Evolutionary conservation across 2,113 vertebrate species (phyloP).

Genomic region (Pachycephala philippinensis): DNA sequence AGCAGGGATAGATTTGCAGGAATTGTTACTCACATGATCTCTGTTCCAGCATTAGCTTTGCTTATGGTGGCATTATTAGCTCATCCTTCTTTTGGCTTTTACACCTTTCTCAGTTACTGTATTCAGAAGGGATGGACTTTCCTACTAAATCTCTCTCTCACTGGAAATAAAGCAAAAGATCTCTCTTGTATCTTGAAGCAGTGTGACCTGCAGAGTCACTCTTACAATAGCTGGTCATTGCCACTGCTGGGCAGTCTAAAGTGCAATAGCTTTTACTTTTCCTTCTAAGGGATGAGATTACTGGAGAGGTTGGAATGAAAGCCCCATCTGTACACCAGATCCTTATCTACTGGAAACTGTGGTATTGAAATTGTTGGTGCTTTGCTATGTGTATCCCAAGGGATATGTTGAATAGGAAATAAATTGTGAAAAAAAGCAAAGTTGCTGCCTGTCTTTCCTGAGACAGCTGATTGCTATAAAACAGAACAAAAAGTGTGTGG

Average conservation of each 20-base stretch:
- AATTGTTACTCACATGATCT: fast-evolving
- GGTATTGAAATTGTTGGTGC: not conserved
- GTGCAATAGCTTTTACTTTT: not conserved
- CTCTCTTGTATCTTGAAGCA: not conserved
- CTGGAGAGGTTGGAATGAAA: not conserved
- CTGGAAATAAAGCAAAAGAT: not conserved
- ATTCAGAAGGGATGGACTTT: not conserved
- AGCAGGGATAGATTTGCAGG: not conserved
- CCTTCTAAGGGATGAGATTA: not conserved
- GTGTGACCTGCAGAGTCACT: not conserved
- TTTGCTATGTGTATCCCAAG: not conserved
- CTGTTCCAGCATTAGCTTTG: not conserved
- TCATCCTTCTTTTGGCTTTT: not conserved
- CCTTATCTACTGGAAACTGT: not conserved
- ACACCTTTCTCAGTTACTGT: not conserved
- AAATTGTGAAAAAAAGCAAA: not conserved
- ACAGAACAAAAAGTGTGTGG: not conserved
- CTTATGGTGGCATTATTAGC: not conserved
- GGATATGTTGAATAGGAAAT: not conserved
- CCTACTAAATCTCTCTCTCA: not conserved
- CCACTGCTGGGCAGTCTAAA: not conserved
- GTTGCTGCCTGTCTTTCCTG: not conserved
- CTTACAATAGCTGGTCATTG: not conserved
- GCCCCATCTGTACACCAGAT: not conserved
- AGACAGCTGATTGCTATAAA: not conserved